Base-by-base conservation (phyloP, 2,113 vertebrate species). In the Anas platyrhynchos region DNA sequence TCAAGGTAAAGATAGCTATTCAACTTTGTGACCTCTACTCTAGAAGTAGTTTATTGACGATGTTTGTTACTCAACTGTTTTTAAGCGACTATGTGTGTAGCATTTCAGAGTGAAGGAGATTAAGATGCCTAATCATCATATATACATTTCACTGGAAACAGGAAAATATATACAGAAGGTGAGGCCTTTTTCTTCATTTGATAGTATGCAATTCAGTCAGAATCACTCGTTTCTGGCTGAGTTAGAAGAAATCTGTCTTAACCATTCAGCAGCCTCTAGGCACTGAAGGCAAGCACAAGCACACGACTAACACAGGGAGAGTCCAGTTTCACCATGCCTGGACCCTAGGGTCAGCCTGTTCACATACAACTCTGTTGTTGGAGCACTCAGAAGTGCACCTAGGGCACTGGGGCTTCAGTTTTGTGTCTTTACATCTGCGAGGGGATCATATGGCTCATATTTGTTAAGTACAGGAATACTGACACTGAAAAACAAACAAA, bases 351-450 rank as follows among this genome's bases (percentile, higher is more conserved):
- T 41, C 63, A 77, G 48, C 11, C 67, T 83, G 79, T 16, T 83
- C 67, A 66, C 43, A 32, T 0, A 26, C 0, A 0, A 0, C 14
- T 7, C 58, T 80, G 34, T 59, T 61, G 48, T 73, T 8, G 16
- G 13, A 59, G 31, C 76, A 58, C 29, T 77, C 59, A 62, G 32
- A 50, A 63, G 36, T 43, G 83, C 36, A 63, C 5, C 41, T 34
- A 58, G 21, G 14, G 1, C 3, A 62, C 66, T 27, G 22, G 11
- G 26, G 13, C 69, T 79, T 59, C 84, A 29, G 11, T 29, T 50
- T n/a, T 32, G 16, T 46, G 50, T 7, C 13, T 78, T 18, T n/a
- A 73, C 8, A 31, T 29, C 66, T 88, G 11, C 6, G 29, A 67
- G 7, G 3, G 9, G 10, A 82, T 32, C 69, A 52, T 11, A 77